phyloP scores from a whole-genome alignment of 2,113 vertebrate genomes.

The Sminthopsis crassicaudata region DNA sequence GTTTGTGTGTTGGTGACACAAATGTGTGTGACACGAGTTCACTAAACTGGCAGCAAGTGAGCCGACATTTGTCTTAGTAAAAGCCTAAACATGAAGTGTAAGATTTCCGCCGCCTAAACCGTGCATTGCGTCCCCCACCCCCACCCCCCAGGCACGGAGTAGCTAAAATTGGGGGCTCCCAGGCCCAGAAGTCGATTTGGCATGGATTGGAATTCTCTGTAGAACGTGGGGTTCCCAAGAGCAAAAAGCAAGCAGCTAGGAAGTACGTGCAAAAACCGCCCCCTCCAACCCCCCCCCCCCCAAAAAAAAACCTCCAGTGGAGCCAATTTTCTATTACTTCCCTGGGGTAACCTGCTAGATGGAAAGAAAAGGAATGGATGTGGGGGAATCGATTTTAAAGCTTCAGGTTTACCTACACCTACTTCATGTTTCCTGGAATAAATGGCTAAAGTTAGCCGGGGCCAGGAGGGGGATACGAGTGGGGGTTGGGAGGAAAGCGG shows the following conservation, averaged over 20 bases:
- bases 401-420: constrained; percentile 43
- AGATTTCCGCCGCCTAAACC: constrained; percentile 13
- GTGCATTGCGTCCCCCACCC: background rate
- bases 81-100: background rate
- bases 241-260: background rate
- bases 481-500: constrained; percentile 55
- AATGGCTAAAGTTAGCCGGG: background rate
- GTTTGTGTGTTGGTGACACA: background rate
- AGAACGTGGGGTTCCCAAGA: background rate
- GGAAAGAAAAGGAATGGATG: background rate
- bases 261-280: background rate
- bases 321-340: background rate
- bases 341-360: background rate
- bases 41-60: background rate
- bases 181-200: background rate
- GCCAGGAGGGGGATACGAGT: background rate
- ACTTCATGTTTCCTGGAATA: constrained; percentile 70
- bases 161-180: constrained; percentile 17
- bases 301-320: background rate
- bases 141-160: constrained; percentile 39
- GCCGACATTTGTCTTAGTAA: background rate
- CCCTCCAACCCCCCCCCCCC: background rate
- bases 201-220: background rate
- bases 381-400: constrained; percentile 35
- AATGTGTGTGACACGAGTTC: background rate